These are phyloP conservation scores for Poeciliopsis paucimaculata DNA, from an alignment of 2,797 vertebrate genomes.

Conservation along the genomic window DNA sequence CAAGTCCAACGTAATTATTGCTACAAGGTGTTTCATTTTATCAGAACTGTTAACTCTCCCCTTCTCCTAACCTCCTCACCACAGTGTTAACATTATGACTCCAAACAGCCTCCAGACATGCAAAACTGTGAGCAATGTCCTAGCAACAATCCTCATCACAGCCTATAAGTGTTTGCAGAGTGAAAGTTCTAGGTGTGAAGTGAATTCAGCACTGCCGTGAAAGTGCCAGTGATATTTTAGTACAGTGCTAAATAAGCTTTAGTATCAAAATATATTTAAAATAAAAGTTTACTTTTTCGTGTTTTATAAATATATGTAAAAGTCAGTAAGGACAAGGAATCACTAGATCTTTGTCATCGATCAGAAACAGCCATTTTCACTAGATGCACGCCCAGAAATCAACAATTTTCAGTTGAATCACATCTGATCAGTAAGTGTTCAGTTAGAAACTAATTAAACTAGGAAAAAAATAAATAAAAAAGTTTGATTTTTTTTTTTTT, in stretches of 20 bases:
- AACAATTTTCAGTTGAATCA: neutral
- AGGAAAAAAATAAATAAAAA: neutral
- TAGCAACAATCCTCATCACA: slow-evolving; percentile 27
- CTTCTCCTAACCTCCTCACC: slow-evolving; percentile 16
- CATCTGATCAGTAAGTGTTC: neutral
- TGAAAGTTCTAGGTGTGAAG: slow-evolving; percentile 22
- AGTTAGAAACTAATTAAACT: neutral
- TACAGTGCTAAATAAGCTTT: neutral
- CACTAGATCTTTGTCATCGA: neutral
- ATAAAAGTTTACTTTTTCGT: neutral
- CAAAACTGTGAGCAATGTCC: slow-evolving; percentile 42
- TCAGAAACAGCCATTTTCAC: neutral
- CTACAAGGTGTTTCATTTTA: slow-evolving; percentile 63
- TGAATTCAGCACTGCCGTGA: slow-evolving; percentile 13
- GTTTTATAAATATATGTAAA: neutral
- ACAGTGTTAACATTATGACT: slow-evolving; percentile 49
- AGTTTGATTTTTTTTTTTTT: no score
- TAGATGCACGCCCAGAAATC: neutral
- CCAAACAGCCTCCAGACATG: slow-evolving; percentile 42
- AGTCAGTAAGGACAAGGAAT: neutral
- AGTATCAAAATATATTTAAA: neutral
- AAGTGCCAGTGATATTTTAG: neutral
- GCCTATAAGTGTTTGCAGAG: slow-evolving; percentile 27
- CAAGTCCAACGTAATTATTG: slow-evolving; percentile 48
- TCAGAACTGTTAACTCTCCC: slow-evolving; percentile 44